Evolutionary conservation across 2,888 invertebrate genomes (phyloP).

Genomic region (Galerucella nymphaeae): DNA sequence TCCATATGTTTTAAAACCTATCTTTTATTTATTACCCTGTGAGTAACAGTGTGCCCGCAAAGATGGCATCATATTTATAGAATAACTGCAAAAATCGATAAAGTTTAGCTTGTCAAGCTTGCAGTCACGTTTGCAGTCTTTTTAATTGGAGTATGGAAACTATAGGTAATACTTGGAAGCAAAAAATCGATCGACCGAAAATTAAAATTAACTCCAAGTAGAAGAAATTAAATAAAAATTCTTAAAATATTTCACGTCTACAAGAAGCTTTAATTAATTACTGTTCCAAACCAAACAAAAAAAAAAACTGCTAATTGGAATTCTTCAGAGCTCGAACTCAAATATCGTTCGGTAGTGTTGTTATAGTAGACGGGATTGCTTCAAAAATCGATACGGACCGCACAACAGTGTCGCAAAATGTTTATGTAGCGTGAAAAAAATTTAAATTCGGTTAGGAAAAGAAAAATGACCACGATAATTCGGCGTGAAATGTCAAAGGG

Average conservation of each 20-base stretch:
- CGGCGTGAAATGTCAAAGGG: conserved; percentile 6
- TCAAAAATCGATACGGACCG: conserved; percentile 14
- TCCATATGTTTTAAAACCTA: no score
- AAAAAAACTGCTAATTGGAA: conserved; percentile 29
- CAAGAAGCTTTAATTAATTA: conserved; percentile 13
- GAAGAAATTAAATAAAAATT: neutral
- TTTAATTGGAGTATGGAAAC: no score
- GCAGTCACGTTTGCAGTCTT: no score
- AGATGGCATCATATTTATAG: no score
- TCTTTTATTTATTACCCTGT: no score
- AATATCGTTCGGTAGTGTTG: neutral
- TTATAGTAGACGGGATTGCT: conserved; percentile 11
- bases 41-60: no score
- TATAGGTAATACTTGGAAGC: no score
- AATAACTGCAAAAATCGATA: no score
- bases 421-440: conserved; percentile 26
- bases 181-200: no score
- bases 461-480: conserved; percentile 17
- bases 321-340: conserved; percentile 18
- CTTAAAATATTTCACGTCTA: neutral
- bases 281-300: conserved; percentile 22
- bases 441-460: conserved; percentile 23
- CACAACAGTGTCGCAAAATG: conserved; percentile 14
- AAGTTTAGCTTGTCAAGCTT: no score
- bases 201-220: no score